A percentile compares a stretch with the other conserved stretches of the same genome.
phyloP scores from a whole-genome alignment of 2,888 invertebrate species.

The Nemotelus nigrinus region DNA sequence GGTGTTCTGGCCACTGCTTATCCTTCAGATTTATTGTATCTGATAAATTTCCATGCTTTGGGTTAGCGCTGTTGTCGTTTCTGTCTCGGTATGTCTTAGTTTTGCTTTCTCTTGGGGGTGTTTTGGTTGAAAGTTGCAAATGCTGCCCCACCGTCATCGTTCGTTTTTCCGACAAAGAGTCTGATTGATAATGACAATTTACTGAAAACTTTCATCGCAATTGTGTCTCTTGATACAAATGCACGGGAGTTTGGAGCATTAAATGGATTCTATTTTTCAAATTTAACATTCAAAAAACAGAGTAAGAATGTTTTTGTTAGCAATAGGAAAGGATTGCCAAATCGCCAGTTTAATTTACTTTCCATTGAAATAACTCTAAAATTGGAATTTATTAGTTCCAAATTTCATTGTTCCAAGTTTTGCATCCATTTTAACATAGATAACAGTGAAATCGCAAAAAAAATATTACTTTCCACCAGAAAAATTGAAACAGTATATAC shows the following conservation, averaged over 20 bases:
- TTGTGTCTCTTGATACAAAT: not conserved
- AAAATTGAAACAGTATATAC: too few relatives aligned
- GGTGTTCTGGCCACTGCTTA: constrained; percentile 30
- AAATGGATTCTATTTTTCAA: too few relatives aligned
- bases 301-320: too few relatives aligned
- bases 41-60: constrained; percentile 33
- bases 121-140: constrained; percentile 26
- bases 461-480: too few relatives aligned
- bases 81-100: not conserved
- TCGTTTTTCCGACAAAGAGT: constrained; percentile 22
- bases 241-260: not conserved
- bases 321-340: too few relatives aligned
- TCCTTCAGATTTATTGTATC: constrained; percentile 41
- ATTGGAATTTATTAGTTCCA: too few relatives aligned
- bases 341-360: too few relatives aligned
- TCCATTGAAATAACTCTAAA: too few relatives aligned
- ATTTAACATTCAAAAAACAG: too few relatives aligned
- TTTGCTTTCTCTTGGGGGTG: constrained; percentile 1
- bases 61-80: not conserved
- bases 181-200: constrained; percentile 46
- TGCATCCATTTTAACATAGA: too few relatives aligned
- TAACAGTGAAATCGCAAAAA: too few relatives aligned
- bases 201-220: constrained; percentile 37
- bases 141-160: not conserved
- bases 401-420: too few relatives aligned